These are phyloP conservation scores for Lanistes nyassanus DNA, from an alignment of 1,140 invertebrate species.

Conservation along the genomic window DNA sequence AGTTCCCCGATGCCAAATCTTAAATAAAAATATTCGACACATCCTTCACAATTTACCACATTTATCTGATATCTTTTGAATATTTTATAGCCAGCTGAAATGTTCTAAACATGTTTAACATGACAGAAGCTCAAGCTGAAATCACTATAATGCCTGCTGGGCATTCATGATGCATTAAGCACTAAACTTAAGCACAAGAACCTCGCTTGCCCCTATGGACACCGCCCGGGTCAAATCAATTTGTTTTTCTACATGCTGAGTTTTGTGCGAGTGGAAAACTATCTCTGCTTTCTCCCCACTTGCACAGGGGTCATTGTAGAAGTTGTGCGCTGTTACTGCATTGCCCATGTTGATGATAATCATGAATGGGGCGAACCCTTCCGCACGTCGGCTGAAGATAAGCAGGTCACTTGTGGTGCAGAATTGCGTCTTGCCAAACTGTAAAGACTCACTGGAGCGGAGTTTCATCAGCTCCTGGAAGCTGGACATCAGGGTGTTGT, in stretches of 20 bases:
- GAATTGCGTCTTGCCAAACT: conserved; percentile 60
- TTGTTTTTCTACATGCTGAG: background rate
- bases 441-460: conserved; percentile 58
- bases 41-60: too few species aligned
- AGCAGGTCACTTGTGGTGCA: conserved; percentile 43
- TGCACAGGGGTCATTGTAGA: conserved; percentile 24
- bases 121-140: too few species aligned
- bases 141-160: too few species aligned
- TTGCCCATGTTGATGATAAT: conserved; percentile 57
- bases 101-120: too few species aligned
- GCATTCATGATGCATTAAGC: background rate
- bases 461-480: conserved; percentile 57
- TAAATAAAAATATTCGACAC: too few species aligned
- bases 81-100: too few species aligned
- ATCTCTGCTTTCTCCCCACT: conserved; percentile 33
- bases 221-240: background rate
- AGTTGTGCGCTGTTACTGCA: background rate
- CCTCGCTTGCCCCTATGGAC: background rate
- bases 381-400: conserved; percentile 57
- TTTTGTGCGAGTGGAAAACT: conserved; percentile 44
- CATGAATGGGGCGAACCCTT: conserved; percentile 57
- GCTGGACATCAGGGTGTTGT: conserved; percentile 41
- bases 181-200: background rate
- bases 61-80: too few species aligned
- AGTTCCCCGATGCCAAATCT: too few species aligned